Evolutionary conservation across 2,888 invertebrate species (phyloP).

Genomic region (Saturnia pavonia): DNA sequence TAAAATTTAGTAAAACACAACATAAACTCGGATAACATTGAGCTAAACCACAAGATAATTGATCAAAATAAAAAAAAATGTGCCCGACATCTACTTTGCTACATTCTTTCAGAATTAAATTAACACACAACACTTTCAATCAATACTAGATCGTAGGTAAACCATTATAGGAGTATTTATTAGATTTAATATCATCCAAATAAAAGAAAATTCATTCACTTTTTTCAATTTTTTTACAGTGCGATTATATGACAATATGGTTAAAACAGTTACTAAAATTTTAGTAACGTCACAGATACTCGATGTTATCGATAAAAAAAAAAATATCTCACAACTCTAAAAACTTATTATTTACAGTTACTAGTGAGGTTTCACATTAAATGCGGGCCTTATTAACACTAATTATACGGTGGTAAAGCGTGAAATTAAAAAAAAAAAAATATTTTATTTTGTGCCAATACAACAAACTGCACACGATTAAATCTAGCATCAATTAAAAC

Average conservation of each 20-base stretch:
- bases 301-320: not conserved
- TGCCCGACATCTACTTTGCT: no score
- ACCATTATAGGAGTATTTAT: not conserved
- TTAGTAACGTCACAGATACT: not conserved
- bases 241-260: not conserved
- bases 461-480: not conserved
- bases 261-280: not conserved
- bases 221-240: not conserved
- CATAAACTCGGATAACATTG: slow-evolving; percentile 37
- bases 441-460: not conserved
- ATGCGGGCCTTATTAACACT: slow-evolving; percentile 17
- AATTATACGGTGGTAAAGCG: slow-evolving; percentile 2
- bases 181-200: not conserved
- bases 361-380: slow-evolving; percentile 19
- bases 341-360: slow-evolving; percentile 15
- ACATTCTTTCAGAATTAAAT: no score
- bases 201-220: not conserved
- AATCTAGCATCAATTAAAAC: not conserved
- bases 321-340: slow-evolving; percentile 3
- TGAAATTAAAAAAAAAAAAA: not conserved
- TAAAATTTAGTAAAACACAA: slow-evolving; percentile 60
- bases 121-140: no score
- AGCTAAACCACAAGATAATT: not conserved
- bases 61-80: no score
- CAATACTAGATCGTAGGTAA: not conserved